Evolutionary conservation across 2,888 invertebrate species (phyloP).

Genomic region (Sceliomorpha sp.): DNA sequence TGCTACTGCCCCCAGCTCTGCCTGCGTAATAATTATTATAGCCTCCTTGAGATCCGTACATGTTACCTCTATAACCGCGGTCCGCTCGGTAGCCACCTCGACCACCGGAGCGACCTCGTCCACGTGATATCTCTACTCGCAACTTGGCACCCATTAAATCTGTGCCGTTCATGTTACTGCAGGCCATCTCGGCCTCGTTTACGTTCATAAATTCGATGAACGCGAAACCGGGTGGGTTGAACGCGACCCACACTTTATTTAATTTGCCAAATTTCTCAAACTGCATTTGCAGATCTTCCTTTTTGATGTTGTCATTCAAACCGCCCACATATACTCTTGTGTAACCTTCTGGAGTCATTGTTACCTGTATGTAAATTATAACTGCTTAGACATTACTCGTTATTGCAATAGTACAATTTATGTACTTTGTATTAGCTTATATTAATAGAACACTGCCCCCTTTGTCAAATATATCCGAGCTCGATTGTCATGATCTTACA

Average conservation of each 20-base stretch:
- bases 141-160: conserved; percentile 93
- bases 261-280: conserved; percentile 96
- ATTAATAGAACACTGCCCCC: not conserved
- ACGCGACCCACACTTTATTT: conserved; percentile 95
- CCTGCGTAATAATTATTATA: conserved; percentile 78
- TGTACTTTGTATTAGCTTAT: not conserved
- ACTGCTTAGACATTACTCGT: conserved; percentile 23
- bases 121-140: conserved; percentile 93
- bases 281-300: conserved; percentile 94
- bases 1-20: conserved; percentile 81
- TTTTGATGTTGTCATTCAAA: conserved; percentile 92
- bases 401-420: not conserved
- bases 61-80: conserved; percentile 82
- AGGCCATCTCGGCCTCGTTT: conserved; percentile 94
- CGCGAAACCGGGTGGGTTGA: conserved; percentile 96
- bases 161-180: conserved; percentile 92
- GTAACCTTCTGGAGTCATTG: conserved; percentile 78
- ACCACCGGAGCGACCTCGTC: conserved; percentile 87
- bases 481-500: conserved; percentile 14
- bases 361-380: conserved; percentile 60
- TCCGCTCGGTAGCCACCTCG: conserved; percentile 84
- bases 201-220: conserved; percentile 95
- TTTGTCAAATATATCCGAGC: conserved; percentile 39
- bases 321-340: conserved; percentile 95
- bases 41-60: conserved; percentile 81